phyloP scores from a whole-genome alignment of 2,888 invertebrate species.

The Ethmia dodecea region DNA sequence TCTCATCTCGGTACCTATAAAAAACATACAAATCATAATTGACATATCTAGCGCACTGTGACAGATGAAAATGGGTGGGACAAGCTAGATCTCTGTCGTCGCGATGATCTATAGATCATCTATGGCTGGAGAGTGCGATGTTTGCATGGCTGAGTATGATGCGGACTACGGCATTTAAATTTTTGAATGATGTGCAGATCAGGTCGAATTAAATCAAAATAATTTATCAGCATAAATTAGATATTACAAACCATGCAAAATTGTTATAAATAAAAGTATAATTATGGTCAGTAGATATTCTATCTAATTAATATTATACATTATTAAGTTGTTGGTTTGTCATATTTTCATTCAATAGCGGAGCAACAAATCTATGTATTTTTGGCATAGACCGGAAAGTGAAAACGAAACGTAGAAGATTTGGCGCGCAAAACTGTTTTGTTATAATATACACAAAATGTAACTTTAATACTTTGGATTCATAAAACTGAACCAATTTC shows the following conservation, averaged over 20 bases:
- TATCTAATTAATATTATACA: too few relatives aligned
- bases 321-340: too few relatives aligned
- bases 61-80: constrained; percentile 30
- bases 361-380: too few relatives aligned
- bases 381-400: not conserved
- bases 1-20: constrained; percentile 43
- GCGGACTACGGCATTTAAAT: too few relatives aligned
- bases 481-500: not conserved
- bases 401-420: not conserved
- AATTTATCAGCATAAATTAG: too few relatives aligned
- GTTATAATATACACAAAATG: not conserved
- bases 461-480: not conserved
- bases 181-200: too few relatives aligned
- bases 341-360: too few relatives aligned
- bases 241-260: too few relatives aligned
- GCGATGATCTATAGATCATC: constrained; percentile 32
- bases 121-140: constrained; percentile 25
- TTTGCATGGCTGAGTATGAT: constrained; percentile 16
- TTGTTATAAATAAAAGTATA: too few relatives aligned
- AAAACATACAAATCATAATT: constrained; percentile 26
- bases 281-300: too few relatives aligned
- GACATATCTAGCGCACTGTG: constrained; percentile 17
- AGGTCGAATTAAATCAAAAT: too few relatives aligned
- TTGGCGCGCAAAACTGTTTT: not conserved
- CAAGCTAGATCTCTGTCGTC: constrained; percentile 32